These are phyloP conservation scores for Cyanoderma ruficeps DNA, from an alignment of 2,113 vertebrate genomes.

Conservation along the genomic window DNA sequence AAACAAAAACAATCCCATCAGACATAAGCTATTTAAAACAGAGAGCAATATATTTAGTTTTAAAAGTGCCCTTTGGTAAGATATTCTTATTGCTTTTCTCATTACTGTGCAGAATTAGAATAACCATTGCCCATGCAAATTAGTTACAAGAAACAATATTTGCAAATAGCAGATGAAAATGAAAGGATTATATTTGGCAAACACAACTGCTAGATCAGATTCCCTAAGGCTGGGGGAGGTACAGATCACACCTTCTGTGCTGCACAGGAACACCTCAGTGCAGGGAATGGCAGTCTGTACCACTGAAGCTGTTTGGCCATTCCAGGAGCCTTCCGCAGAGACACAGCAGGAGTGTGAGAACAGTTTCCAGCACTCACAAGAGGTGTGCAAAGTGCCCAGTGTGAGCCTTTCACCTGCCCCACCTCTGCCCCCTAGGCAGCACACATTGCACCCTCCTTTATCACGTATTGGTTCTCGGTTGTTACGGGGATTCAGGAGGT, in stretches of 20 bases:
- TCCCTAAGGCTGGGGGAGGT: not conserved
- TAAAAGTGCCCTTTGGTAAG: slow-evolving; percentile 34
- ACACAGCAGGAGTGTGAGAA: not conserved
- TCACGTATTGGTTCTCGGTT: rapidly evolving
- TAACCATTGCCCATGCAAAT: slow-evolving; percentile 14
- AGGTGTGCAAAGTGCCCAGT: not conserved
- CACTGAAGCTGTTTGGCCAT: not conserved
- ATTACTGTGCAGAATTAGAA: slow-evolving; percentile 2
- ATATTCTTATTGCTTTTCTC: slow-evolving; percentile 30
- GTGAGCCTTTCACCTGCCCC: not conserved
- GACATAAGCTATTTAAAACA: not conserved
- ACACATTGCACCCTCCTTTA: rapidly evolving
- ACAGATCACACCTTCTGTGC: not conserved
- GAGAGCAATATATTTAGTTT: not conserved
- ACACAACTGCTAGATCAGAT: not conserved
- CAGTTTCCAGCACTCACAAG: not conserved
- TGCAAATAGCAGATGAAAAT: slow-evolving; percentile 22
- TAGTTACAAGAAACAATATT: not conserved
- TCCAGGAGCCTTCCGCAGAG: not conserved
- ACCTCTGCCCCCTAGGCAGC: not conserved
- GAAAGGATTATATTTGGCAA: not conserved
- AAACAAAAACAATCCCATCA: not conserved
- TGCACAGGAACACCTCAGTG: not conserved
- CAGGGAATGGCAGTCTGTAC: not conserved
- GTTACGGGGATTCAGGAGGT: rapidly evolving